Evolutionary conservation across 2,888 invertebrate genomes (phyloP).

Genomic region (Drosophila diplacantha): DNA sequence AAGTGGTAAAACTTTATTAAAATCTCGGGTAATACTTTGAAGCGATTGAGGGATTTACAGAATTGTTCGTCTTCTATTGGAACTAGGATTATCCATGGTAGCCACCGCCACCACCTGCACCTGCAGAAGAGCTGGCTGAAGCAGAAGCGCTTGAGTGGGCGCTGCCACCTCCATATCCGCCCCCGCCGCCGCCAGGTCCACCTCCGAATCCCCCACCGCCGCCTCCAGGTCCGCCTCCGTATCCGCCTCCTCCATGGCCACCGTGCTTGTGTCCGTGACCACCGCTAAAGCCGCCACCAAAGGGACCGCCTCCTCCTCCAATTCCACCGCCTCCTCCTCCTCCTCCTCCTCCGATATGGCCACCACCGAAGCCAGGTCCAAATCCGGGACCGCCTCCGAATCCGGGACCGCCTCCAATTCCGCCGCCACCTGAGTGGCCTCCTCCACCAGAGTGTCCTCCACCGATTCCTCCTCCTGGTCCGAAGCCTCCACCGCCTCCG

Average conservation of each 20-base stretch:
- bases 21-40: constrained; percentile 21
- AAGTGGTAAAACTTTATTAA: constrained; percentile 10
- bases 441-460: constrained; percentile 19
- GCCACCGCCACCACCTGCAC: constrained; percentile 40
- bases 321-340: constrained; percentile 4
- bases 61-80: too few species aligned
- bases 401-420: constrained; percentile 23
- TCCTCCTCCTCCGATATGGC: constrained; percentile 30
- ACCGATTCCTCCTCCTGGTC: constrained; percentile 18
- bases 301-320: constrained; percentile 18
- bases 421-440: constrained; percentile 21
- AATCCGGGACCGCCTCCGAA: constrained; percentile 10
- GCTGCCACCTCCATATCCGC: constrained; percentile 34
- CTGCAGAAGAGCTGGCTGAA: constrained; percentile 46
- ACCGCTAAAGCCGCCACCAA: constrained; percentile 10
- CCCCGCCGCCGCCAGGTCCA: constrained; percentile 18
- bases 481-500: constrained; percentile 5
- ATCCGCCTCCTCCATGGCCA: constrained; percentile 13
- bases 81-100: constrained; percentile 26
- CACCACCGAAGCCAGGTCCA: constrained; percentile 21
- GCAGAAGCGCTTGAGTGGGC: constrained; percentile 44
- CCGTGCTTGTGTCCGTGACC: constrained; percentile 4
- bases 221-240: constrained; percentile 27
- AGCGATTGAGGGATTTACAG: constrained; percentile 3
- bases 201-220: constrained; percentile 23